phyloP scores from a whole-genome alignment of 2,797 vertebrate genomes.

The Hipposideros larvatus region DNA sequence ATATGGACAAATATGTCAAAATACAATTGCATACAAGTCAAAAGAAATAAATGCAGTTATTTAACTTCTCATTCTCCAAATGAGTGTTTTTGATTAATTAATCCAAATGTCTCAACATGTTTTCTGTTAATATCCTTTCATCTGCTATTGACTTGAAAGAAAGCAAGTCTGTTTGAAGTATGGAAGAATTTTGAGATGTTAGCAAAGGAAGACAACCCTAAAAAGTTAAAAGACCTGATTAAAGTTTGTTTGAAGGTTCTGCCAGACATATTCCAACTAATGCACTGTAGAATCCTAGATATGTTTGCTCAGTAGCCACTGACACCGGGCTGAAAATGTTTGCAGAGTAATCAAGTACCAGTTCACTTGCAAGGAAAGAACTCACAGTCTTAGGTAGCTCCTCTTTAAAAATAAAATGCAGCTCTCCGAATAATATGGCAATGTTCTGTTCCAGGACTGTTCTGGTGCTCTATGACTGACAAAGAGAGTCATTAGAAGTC shows the following conservation, averaged over 20 bases:
- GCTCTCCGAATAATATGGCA: neutral
- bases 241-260: slow-evolving; percentile 68
- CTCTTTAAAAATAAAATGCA: slow-evolving; percentile 56
- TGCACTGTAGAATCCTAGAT: neutral
- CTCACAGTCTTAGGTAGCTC: neutral
- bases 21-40: slow-evolving; percentile 15
- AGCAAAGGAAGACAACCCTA: neutral
- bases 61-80: slow-evolving; percentile 12
- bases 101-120: slow-evolving; percentile 50
- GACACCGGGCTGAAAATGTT: neutral
- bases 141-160: slow-evolving; percentile 66
- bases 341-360: slow-evolving; percentile 56
- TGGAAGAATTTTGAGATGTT: slow-evolving; percentile 2
- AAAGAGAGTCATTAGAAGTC: slow-evolving; percentile 81
- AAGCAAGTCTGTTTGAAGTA: slow-evolving; percentile 57
- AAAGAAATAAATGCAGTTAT: slow-evolving; percentile 20
- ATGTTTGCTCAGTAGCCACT: slow-evolving; percentile 43
- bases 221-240: slow-evolving; percentile 72
- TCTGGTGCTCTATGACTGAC: slow-evolving; percentile 71
- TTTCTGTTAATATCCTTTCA: slow-evolving; percentile 55
- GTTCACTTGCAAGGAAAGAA: neutral
- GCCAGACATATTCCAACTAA: neutral
- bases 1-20: neutral
- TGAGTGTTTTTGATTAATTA: slow-evolving; percentile 57
- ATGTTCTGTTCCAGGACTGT: slow-evolving; percentile 44